Evolutionary conservation across 2,888 invertebrate species (phyloP).

Genomic region (Ametastegia equiseti): DNA sequence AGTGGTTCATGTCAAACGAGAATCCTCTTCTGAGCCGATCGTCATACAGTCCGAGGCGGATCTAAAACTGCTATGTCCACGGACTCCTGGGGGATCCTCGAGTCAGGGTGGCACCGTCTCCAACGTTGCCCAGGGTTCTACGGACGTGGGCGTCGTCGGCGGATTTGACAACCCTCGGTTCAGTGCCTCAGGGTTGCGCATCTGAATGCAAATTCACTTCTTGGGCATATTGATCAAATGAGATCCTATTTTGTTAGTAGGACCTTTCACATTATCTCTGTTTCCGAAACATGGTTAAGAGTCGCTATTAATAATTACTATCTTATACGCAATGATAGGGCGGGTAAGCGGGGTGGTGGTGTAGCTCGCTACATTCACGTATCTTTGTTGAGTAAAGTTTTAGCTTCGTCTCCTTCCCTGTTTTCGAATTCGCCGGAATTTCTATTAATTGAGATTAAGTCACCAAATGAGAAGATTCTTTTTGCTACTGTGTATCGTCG

Average conservation of each 20-base stretch:
- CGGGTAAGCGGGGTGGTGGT: not conserved
- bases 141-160: too few species aligned
- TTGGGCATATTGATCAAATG: too few species aligned
- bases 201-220: too few species aligned
- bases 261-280: too few species aligned
- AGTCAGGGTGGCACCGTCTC: too few species aligned
- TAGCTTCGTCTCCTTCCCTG: not conserved
- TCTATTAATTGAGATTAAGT: not conserved
- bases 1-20: not conserved
- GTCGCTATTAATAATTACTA: not conserved
- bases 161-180: too few species aligned
- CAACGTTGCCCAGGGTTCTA: too few species aligned
- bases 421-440: not conserved
- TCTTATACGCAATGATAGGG: not conserved
- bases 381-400: not conserved
- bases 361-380: not conserved
- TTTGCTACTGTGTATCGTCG: not conserved
- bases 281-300: too few species aligned
- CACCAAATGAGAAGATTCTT: not conserved
- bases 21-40: not conserved
- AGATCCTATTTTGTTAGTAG: too few species aligned
- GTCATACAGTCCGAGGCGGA: not conserved
- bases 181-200: too few species aligned
- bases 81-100: too few species aligned
- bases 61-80: too few species aligned